A percentile compares a stretch with the other conserved stretches of the same genome.
Conservation (phyloP, 2,888 invertebrate genomes). For the Zonitis immaculata region DNA sequence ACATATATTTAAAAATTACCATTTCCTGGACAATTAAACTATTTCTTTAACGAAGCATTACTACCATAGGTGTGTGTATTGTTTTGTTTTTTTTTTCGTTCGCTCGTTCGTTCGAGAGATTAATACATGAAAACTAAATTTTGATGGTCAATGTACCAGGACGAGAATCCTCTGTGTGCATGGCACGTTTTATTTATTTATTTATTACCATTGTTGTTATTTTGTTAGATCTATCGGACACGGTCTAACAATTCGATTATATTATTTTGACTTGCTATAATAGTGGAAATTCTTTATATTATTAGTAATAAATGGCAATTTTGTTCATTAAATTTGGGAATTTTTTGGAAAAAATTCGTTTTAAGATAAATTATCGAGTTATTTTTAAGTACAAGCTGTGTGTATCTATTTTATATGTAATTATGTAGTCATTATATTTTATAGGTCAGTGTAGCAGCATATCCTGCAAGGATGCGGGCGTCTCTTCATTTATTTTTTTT, state of each 20-base stretch:
- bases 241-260: constrained; percentile 9
- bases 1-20: constrained; percentile 7
- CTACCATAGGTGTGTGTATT: neutral
- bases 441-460: neutral
- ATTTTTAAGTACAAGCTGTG: neutral
- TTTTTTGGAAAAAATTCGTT: too few species aligned
- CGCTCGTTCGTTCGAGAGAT: neutral
- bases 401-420: neutral
- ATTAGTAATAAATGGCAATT: neutral
- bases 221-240: neutral
- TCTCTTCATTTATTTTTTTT: neutral
- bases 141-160: neutral
- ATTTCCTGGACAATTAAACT: constrained; percentile 1
- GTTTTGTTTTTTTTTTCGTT: neutral
- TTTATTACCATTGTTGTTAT: too few species aligned
- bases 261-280: too few species aligned
- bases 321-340: neutral
- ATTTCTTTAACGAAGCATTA: neutral
- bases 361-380: too few species aligned
- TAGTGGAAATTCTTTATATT: neutral
- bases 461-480: neutral
- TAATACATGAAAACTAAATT: neutral
- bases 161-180: constrained; percentile 1
- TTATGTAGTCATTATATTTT: neutral
- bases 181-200: constrained; percentile 4